Base-by-base conservation (phyloP, 2,113 vertebrate species). In the Crotalus viridis region DNA sequence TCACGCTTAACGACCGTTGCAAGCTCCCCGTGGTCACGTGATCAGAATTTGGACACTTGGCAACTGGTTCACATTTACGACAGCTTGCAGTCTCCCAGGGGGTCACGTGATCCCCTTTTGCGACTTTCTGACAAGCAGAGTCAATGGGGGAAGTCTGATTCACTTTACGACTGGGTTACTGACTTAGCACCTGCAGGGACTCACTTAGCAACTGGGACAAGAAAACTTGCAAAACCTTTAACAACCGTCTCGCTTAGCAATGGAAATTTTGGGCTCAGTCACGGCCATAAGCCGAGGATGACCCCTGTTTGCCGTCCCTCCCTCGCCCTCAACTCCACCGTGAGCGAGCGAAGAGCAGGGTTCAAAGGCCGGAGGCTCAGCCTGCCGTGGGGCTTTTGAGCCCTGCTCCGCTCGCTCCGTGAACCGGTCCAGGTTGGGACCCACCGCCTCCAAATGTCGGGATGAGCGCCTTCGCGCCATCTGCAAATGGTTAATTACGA, bases 401-500 rank as follows among this genome's bases (percentile, higher is more conserved):
- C 90, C n/a, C 17, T 52, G 0, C 1, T 0, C 91, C 96, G 87
- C 33, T 95, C 97, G 81, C 56, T 89, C 17, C 33, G 1, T 97
- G 96, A 97, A 95, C 96, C 28, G 54, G 64, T 59, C 92, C 52
- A 89, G 93, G 61, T 64, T 94, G 94, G 96, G 95, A 9, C 43
- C 15, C 92, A 94, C 85, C 89, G 7, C 74, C 2, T 0, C 61
- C 0, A 0, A 1, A 39, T 43, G 94, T 48, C 91, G 89, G 55
- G 92, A 94, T 54, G 89, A 59, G 92, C 91, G 85, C 10, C 51
- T 86, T 8, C 48, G 89, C 91, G 92, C 95, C 96, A 96, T 96
- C 95, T 97, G 95, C 94, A 93, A 93, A 94, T 86, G 95, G 93
- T 97, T 96, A 94, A 88, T 96, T 95, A 96, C 91, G 94, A 92